phyloP scores from a whole-genome alignment of 2,797 vertebrate species.

The Rachycentron canadum region DNA sequence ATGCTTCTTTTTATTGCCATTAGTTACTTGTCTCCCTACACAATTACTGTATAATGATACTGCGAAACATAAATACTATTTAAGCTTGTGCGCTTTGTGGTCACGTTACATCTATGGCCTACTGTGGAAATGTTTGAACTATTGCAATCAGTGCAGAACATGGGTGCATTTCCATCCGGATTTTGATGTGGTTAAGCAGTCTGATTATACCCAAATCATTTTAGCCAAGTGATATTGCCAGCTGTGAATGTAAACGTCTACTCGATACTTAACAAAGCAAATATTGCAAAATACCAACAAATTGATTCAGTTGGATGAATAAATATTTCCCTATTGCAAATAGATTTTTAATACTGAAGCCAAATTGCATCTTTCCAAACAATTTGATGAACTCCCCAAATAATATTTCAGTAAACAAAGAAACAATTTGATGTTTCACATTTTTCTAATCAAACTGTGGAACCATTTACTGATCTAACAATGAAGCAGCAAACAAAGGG shows the following conservation, averaged over 20 bases:
- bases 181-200: conserved; percentile 16
- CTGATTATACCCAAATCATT: conserved; percentile 14
- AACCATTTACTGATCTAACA: conserved; percentile 18
- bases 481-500: conserved; percentile 10
- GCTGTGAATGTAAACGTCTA: conserved; percentile 26
- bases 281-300: conserved; percentile 18
- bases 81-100: conserved; percentile 4
- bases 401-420: conserved; percentile 12
- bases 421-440: conserved; percentile 7
- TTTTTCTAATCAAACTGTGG: conserved; percentile 11
- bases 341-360: conserved; percentile 8
- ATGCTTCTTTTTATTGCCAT: background rate
- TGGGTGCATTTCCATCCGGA: conserved; percentile 8
- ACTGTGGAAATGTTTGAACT: conserved; percentile 25
- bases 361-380: conserved; percentile 21
- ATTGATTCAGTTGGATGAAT: conserved; percentile 2
- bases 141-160: background rate
- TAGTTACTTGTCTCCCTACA: background rate
- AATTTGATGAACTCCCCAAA: conserved; percentile 1
- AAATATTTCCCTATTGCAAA: conserved; percentile 25
- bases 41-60: conserved; percentile 3
- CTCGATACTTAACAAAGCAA: conserved; percentile 26
- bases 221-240: conserved; percentile 2
- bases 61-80: conserved; percentile 1
- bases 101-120: background rate